Base-by-base conservation (phyloP, 2,888 invertebrate species). In the Chymomyza fuscimana region DNA sequence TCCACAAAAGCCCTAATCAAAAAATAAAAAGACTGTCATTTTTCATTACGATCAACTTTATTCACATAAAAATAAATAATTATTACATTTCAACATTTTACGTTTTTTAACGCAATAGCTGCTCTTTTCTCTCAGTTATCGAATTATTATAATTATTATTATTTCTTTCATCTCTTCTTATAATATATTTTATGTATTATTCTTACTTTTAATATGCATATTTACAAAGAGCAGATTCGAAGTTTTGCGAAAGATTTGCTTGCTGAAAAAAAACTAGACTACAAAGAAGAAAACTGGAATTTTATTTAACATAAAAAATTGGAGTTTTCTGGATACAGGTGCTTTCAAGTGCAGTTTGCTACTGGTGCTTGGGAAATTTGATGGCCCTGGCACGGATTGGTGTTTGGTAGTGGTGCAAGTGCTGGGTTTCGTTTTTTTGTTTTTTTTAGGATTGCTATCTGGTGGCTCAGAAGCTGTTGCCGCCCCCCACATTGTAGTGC, bases 31-130 rank as follows among this genome's bases (percentile, higher is more conserved):
- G 51, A n/a, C 5, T 36, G 15, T 16, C 10, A n/a, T 69, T 82
- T 68, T 80, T 82, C 86, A 86, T 83, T 87, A 87, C 73, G 67
- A 87, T 84, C 86, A 84, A 78, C 76, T 84, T 84, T 84, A 84
- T 84, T 84, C 83, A 88, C 78, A 84, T 87, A 88, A 74, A 78
- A 84, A 84, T 84, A 84, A 88, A 87, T 88, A 88, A 74, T 87
- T 86, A 74, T 84, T 87, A 85, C 82, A 88, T 82, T 86, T 82
- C 82, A 82, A 83, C 67, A 77, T 69, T 68, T 62, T 72, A 63
- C 46, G 73, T 54, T 70, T 65, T 46, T 46, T 7, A 46, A 12
- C 40, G 40, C 40, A 46, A 46, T 12, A 12, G 40, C 40, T 46
- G 12, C 40, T 56, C 60, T n/a, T 36, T 54, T 54, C n/a, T 19